Conservation (phyloP, 2,888 invertebrate species). For the Phalera bucephala region DNA sequence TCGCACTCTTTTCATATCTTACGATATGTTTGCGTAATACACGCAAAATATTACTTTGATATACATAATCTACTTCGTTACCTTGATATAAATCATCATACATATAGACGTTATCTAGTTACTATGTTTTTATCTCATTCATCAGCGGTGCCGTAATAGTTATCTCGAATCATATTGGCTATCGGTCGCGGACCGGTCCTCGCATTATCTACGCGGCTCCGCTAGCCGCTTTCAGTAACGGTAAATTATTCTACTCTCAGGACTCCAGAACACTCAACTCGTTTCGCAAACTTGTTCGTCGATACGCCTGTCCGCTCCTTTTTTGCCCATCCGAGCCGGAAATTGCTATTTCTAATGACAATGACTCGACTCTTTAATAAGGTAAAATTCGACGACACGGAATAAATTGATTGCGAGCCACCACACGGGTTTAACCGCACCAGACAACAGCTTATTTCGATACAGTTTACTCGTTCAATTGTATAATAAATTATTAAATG, state of each 20-base stretch:
- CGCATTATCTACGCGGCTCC: slow-evolving; percentile 63
- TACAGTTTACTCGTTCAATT: neutral
- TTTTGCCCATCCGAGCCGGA: slow-evolving; percentile 49
- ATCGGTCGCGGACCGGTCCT: slow-evolving; percentile 61
- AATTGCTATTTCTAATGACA: slow-evolving; percentile 33
- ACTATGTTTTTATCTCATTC: slow-evolving; percentile 37
- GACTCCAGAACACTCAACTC: slow-evolving; percentile 55
- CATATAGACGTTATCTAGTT: slow-evolving; percentile 26
- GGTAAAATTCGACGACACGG: neutral
- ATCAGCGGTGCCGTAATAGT: slow-evolving; percentile 43
- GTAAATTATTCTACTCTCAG: slow-evolving; percentile 53
- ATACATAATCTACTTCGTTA: slow-evolving; percentile 3
- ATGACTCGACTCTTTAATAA: slow-evolving; percentile 5
- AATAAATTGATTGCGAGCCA: slow-evolving; percentile 5
- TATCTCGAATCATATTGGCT: slow-evolving; percentile 48
- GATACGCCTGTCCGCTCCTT: slow-evolving; percentile 52
- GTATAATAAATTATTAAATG: neutral
- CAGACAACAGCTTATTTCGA: neutral
- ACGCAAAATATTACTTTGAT: neutral
- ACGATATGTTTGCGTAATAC: slow-evolving; percentile 5
- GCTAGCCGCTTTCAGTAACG: slow-evolving; percentile 66
- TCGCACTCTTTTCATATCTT: too few species aligned
- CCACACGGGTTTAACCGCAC: slow-evolving; percentile 10
- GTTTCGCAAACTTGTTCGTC: slow-evolving; percentile 63
- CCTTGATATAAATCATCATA: slow-evolving; percentile 2